phyloP scores from a whole-genome alignment of 2,113 vertebrate genomes.

The Dunckerocampus dactyliophorus region DNA sequence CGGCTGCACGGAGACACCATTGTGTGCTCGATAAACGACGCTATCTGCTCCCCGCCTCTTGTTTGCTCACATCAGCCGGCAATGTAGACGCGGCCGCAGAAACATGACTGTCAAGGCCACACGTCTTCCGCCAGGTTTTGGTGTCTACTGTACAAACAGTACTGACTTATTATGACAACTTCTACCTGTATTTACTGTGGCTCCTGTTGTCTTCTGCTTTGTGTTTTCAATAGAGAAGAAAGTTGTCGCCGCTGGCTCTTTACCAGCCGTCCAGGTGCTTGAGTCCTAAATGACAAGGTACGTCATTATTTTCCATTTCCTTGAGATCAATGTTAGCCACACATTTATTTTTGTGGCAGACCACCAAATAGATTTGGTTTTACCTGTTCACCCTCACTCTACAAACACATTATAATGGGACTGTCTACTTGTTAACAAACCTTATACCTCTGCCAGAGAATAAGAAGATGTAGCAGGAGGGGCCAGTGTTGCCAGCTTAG shows the following conservation, averaged over 20 bases:
- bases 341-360: too few species aligned
- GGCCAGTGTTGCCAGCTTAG: too few species aligned
- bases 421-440: too few species aligned
- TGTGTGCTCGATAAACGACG: constrained; percentile 38
- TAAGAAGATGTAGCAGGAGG: too few species aligned
- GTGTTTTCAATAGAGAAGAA: constrained; percentile 40
- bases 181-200: background rate
- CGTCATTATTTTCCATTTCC: background rate
- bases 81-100: background rate
- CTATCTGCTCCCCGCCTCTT: constrained; percentile 22
- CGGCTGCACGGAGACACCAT: background rate
- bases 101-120: background rate
- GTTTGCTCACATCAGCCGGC: constrained; percentile 40
- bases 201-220: background rate
- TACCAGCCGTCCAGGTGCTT: constrained; percentile 47
- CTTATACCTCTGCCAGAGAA: too few species aligned
- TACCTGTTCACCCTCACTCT: too few species aligned
- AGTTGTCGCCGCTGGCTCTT: constrained; percentile 35
- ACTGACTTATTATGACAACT: too few species aligned
- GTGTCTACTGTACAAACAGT: too few species aligned
- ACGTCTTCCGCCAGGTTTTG: background rate
- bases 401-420: too few species aligned
- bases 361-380: too few species aligned
- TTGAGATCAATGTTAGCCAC: too few species aligned
- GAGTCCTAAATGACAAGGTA: constrained; percentile 74